Evolutionary conservation across 2,797 vertebrate species (phyloP), one percentile per base, ranked within the genome.

Genomic region (Coregonus ussuriensis): DNA sequence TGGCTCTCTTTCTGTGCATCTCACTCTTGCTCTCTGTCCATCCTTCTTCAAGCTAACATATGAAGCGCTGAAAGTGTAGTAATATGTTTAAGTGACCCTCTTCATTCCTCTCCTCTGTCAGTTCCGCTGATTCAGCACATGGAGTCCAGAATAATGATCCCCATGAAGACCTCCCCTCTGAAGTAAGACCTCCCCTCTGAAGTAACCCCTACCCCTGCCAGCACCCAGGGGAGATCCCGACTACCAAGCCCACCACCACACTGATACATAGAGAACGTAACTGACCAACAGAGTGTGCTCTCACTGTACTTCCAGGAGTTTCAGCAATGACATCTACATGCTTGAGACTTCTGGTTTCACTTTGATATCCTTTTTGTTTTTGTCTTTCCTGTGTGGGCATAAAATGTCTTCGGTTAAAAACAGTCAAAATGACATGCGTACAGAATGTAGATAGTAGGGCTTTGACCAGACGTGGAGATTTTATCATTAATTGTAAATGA

Each of bases 141-240:
- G 93, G 94, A 94, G 41, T 94, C 93, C 16, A 92, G 94, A 81
- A 91, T 95, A 90, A 95, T 95, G 94, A 95, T 95, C 84, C 94
- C 94, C 51, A 88, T 94, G 90, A 94, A 93, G 85, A 84, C 4
- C 15, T 95, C 94, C 0, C 94, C 93, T 78, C 66, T 93, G 81
- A 92, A 93, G 91, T 94, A 91, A 86, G 85, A 84, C 4, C 15
- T 95, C 94, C 0, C 94, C 93, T 78, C 66, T 93, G 81, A 92
- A 93, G 91, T 94, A 91, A 86, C 68, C 4, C 52, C 31, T 33
- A 86, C 68, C 4, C 51, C 7, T 6, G 29, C 52, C 18, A 35
- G 15, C 74, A 47, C 15, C n/a, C 56, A 62, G n/a, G 37, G 71
- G 41, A 67, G 76, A 71, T 47, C 82, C 80, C 75, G 74, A 65